Base-by-base conservation (phyloP, 2,797 vertebrate species). In the Psittacula derbiana region DNA sequence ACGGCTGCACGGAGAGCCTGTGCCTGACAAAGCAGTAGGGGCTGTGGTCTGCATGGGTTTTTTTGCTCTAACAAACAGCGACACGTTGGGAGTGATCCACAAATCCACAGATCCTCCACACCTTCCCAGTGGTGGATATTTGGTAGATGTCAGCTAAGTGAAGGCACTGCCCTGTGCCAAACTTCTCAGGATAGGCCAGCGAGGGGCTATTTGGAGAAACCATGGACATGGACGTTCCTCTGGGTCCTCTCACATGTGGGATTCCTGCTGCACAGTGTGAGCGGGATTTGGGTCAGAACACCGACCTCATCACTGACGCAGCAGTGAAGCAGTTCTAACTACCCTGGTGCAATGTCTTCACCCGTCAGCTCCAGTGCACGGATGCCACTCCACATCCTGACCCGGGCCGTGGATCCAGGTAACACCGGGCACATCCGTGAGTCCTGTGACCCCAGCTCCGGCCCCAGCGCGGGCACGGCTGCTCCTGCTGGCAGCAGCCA, bases 191-290 rank as follows among this genome's bases (percentile, higher is more conserved):
- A 38, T 11, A 36, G 61, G 15, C 9, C 15, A 73, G 70, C 17
- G 44, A 88, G 8, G 30, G 21, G 7, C 41, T 64, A 60, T 43
- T 15, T 65, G 36, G 47, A 50, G n/a, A 65, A 92, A 23, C 33
- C 24, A 10, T 24, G 49, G 57, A 38, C 16, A 12, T 0, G 1
- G 19, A 38, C 28, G n/a, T 21, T 85, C 12, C 38, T 91, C 47
- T 30, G 15, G 66, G 67, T 6, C 15, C 53, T 61, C 71, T n/a
- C 14, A 49, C 3, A 10, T 8, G 13, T 38, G 31, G 40, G 49
- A 38, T 33, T 55, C 40, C 60, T 30, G 44, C 47, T 64, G 24
- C n/a, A 15, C 2, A 0, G 66, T 0, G 0, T 41, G n/a, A 71
- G n/a, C 57, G 4, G 18, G 60, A 65, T 40, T 52, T 16, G 16